Base-by-base conservation (phyloP, 2,113 vertebrate species). In the Redunca redunca region DNA sequence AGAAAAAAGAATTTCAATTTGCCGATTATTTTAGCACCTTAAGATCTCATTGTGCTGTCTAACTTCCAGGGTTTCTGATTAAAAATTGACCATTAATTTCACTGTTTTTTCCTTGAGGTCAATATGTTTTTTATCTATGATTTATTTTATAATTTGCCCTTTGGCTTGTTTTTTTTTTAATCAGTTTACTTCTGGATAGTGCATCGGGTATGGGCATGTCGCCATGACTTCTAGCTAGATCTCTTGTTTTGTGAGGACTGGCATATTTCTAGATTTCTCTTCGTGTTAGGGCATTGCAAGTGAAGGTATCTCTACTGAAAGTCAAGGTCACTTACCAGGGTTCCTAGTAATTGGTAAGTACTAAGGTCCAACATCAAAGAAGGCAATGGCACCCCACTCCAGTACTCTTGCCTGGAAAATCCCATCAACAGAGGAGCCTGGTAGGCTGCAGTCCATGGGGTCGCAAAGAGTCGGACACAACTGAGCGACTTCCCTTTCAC, bases 121-220 rank as follows among this genome's bases (percentile, higher is more conserved):
- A 16, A 17, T 74, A 4, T 48, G 26, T 48, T 50, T 57, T 93
- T 91, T 84, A 23, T 28, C 53, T 40, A 85, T 77, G 10, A 1
- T 19, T 95, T n/a, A 95, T 94, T 89, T 93, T 50, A 91, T 62
- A 62, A 85, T 77, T 95, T 74, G 46, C 57, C 43, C 14, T 94
- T 94, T 92, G 55, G 7, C 30, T 88, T 88, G 88, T 77, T 87
- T 87, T 71, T 90, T 83, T 90, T 40, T 40, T 12, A 4, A 17
- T 86, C 93, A 91, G 15, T 82, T 89, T 64, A 60, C 43, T 52
- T 85, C 36, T 84, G 74, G 17, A 78, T 81, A 87, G 26, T 67
- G 36, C 55, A 58, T 30, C 46, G 21, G 52, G 30, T 83, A 40
- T 81, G 46, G 46, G 43, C 4, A 87, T 13, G 48, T 95, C 7